Evolutionary conservation across 2,797 vertebrate genomes (phyloP), one percentile per base, ranked within the genome.

Genomic region (Thaleichthys pacificus): DNA sequence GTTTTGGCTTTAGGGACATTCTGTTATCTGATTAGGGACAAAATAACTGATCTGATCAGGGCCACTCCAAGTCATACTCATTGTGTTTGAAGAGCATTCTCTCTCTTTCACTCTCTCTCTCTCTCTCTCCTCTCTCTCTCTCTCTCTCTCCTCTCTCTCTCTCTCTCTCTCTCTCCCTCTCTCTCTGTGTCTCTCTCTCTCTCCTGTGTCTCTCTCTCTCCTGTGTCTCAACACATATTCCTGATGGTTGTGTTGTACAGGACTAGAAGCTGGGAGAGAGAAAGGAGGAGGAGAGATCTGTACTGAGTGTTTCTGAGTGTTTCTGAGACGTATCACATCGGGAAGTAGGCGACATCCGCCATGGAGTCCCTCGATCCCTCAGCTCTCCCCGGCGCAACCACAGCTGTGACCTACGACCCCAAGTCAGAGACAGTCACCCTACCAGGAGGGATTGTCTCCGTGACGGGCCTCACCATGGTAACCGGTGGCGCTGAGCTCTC

Each of bases 401-500:
- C 89, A 15, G 14, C 82, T 3, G 92, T 93, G 35, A 89, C 82
- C 72, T 94, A 87, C 64, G 70, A 92, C 74, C 76, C 84, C 15
- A 90, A 87, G 66, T 82, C 90, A 8, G 88, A 94, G 70, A 86
- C 80, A 0, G 90, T 94, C 64, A 89, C 79, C 19, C 73, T 94
- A 73, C 92, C 91, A 0, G 83, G 71, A 24, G 91, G 92, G 4
- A 38, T 94, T 0, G 93, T 93, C 30, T 94, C 93, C 0, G 87
- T 94, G 73, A 86, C 91, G 0, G 92, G 93, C 24, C 3, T 94
- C 77, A 89, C 93, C 0, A 76, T 93, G 77, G 81, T 94, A 63
- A 94, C 93, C 0, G 93, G 93, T 0, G 93, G 93, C 0, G 69
- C 84, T 1, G 93, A 94, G 81, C 80, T 93, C 74, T 92, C 92